phyloP scores from a whole-genome alignment of 2,888 invertebrate species.

The Orthonevra nobilis region DNA sequence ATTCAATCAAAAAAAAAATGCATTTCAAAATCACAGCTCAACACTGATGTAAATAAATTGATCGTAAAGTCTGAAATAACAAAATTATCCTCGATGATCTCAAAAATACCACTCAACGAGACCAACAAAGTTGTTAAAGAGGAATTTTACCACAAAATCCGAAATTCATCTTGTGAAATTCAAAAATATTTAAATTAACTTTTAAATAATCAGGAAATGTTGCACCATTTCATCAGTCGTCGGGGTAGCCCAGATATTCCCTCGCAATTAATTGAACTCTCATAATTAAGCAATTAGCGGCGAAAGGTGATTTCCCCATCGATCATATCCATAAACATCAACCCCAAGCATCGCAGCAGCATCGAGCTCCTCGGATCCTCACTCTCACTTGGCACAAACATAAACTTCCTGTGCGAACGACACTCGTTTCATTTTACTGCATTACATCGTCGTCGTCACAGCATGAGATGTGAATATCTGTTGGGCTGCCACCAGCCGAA shows the following conservation, averaged over 20 bases:
- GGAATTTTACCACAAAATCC: neutral
- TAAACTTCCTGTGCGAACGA: slow-evolving; percentile 70
- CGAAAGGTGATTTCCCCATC: slow-evolving; percentile 68
- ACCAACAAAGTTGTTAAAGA: slow-evolving; percentile 11
- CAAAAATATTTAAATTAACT: slow-evolving; percentile 46
- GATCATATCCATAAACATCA: slow-evolving; percentile 62
- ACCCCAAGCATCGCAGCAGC: slow-evolving; percentile 54
- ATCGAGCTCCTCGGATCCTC: slow-evolving; percentile 14
- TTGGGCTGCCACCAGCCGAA: neutral
- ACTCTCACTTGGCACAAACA: slow-evolving; percentile 52
- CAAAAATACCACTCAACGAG: slow-evolving; percentile 52
- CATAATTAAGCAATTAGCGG: slow-evolving; percentile 67
- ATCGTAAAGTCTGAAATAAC: neutral
- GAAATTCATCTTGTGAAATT: slow-evolving; percentile 8
- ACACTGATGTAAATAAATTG: no score
- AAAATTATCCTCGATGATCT: slow-evolving; percentile 40
- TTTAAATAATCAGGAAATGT: slow-evolving; percentile 35
- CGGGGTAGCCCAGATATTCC: slow-evolving; percentile 39
- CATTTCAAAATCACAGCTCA: no score
- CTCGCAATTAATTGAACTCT: slow-evolving; percentile 61
- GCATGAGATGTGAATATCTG: neutral
- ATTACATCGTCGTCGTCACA: slow-evolving; percentile 11
- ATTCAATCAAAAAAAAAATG: no score
- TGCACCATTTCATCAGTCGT: slow-evolving; percentile 48
- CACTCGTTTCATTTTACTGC: slow-evolving; percentile 34